A percentile compares a stretch with the other conserved stretches of the same genome.
Evolutionary conservation across 1,140 invertebrate genomes (phyloP).

Genomic region (Panulirus ornatus): DNA sequence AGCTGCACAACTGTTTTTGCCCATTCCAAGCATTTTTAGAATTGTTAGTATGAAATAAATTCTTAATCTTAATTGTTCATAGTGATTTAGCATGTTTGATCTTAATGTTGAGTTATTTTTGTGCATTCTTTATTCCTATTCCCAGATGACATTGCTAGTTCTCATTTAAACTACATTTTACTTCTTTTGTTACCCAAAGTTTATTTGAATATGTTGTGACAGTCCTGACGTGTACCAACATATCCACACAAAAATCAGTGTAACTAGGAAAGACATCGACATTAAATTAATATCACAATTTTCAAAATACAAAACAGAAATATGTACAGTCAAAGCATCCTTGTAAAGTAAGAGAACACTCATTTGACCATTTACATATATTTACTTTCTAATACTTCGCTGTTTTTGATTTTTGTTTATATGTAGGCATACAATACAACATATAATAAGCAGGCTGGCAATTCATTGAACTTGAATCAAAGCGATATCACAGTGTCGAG

Average conservation of each 20-base stretch:
- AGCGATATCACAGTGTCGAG: neutral
- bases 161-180: neutral
- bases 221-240: neutral
- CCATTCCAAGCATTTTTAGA: too few relatives aligned
- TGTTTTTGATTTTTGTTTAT: neutral
- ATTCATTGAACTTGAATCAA: conserved; percentile 4
- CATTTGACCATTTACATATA: too few relatives aligned
- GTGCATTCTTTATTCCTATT: too few relatives aligned
- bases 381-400: neutral
- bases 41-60: too few relatives aligned
- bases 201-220: neutral
- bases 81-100: too few relatives aligned
- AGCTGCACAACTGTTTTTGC: too few relatives aligned
- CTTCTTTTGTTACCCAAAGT: neutral
- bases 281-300: neutral
- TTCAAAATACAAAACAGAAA: too few relatives aligned
- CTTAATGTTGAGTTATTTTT: too few relatives aligned
- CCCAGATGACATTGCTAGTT: neutral
- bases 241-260: neutral
- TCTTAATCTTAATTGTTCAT: too few relatives aligned
- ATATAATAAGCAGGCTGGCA: neutral
- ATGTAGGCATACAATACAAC: neutral
- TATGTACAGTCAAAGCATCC: neutral
- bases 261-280: neutral
- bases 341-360: too few relatives aligned